These are phyloP conservation scores for Osmoderma eremita DNA, from an alignment of 2,888 invertebrate species.

Conservation along the genomic window DNA sequence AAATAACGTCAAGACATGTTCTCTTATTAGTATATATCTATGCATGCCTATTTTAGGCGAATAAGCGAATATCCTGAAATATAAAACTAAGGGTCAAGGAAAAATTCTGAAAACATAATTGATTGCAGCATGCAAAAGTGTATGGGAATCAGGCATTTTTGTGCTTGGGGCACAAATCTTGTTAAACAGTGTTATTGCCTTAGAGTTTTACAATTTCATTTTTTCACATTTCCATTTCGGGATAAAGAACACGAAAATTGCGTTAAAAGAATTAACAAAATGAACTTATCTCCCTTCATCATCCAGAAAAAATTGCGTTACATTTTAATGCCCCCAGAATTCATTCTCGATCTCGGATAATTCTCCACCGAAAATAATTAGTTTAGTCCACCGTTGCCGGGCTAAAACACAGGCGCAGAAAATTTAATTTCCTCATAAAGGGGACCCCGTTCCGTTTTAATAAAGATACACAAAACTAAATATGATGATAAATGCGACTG, in stretches of 20 bases:
- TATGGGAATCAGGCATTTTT: no score
- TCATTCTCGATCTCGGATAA: conserved; percentile 7
- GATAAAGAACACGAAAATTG: not conserved
- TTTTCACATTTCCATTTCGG: no score
- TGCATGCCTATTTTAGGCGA: no score
- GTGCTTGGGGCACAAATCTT: no score
- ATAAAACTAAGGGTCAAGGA: no score
- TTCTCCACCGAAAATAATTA: conserved; percentile 28
- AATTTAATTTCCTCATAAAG: conserved; percentile 29
- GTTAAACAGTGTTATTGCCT: no score
- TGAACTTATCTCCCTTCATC: conserved; percentile 4
- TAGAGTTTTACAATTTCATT: no score
- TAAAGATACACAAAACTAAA: conserved; percentile 32
- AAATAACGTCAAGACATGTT: no score
- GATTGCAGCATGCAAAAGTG: no score
- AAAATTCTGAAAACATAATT: no score
- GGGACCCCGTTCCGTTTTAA: conserved; percentile 20
- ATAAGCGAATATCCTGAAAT: no score
- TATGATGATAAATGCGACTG: conserved; percentile 29
- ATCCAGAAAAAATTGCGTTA: conserved; percentile 14
- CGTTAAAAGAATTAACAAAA: conserved; percentile 9
- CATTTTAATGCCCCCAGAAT: conserved; percentile 8
- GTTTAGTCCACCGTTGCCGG: not conserved
- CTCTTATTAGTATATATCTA: no score
- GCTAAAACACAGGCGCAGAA: conserved; percentile 21